Base-by-base conservation (phyloP, 1,140 invertebrate genomes). In the Anastrepha obliqua region DNA sequence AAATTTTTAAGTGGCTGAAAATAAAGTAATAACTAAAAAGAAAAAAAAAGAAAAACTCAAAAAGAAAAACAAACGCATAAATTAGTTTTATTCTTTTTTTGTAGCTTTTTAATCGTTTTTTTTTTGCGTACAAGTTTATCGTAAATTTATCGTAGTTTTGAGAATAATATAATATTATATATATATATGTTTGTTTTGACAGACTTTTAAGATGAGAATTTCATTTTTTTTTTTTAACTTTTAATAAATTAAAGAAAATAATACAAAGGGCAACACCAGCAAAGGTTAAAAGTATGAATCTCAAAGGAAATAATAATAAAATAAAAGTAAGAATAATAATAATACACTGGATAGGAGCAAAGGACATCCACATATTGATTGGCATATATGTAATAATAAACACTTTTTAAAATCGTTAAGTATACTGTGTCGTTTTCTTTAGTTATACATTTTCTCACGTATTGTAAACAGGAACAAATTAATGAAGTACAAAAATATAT, bases 401-500 rank as follows among this genome's bases (percentile, higher is more conserved):
- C 17, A 17, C 55, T 87, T 51, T 87, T 29, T 87, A 55, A 67
- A 55, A 70, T 29, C 29, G 7, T 87, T 86, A 86, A 86, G 62
- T 86, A 86, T 86, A 86, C 58, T 20, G 59, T 64, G 17, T 62
- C 62, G 62, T 86, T 86, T 44, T 86, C 44, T 86, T 86, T 29
- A 8, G 58, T 86, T 74, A 70, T 78, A 42, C 58, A 59, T 59
- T 87, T 39, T 74, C 42, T 59, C 65, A 55, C 70, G 44, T 59
- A 29, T 88, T 88, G 81, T 85, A 86, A 70, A 86, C 87, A 88
- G 87, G 87, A 88, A 88, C 87, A 88, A 60, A 88, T 70, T 65
- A 74, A 87, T 78, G 20, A 65, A 65, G 64, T 81, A 81, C 74
- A 81, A 81, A 81, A 81, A 81, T 81, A 81, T 81, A 81, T 81